Base-by-base conservation (phyloP, 2,888 invertebrate species). In the Melieria picta region DNA sequence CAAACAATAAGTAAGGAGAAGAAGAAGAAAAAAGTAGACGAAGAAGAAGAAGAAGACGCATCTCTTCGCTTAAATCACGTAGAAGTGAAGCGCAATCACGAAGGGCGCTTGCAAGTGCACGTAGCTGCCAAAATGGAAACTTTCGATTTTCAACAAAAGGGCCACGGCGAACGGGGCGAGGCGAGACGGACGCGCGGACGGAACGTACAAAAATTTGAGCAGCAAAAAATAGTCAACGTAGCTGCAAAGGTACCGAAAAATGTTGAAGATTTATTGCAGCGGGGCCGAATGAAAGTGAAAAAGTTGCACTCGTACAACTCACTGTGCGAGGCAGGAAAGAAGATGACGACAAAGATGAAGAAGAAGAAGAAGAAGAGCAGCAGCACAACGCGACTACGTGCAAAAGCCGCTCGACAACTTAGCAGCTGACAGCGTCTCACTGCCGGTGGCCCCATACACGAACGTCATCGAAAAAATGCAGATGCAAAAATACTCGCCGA, bases 271-370 rank as follows among this genome's bases (percentile, higher is more conserved):
- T 75, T 75, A 75, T 75, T 71, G 71, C 75, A 42, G 58, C 69
- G 72, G 68, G 66, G 72, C 52, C 63, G 67, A 72, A 61, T 69
- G 74, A 74, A 74, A 74, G 71, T 67, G 68, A 76, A 30, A 75
- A 76, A 74, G 16, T 70, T 74, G 67, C 69, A 58, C 58, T 30
- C n/a, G 10, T 58, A 58, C 30, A 30, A 30, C 30, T 30, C 30
- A 2, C 30, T 30, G 30, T 30, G 30, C 30, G 30, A 30, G 30
- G 30, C 30, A 30, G 30, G 30, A 30, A 30, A 30, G 30, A 30
- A 30, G 30, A 30, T 30, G 30, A 30, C 30, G 30, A 2, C 58
- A 7, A 58, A 58, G 16, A 30, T 10, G 10, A 13, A 30, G 10
- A 13, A 6, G 10, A 58, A 58, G 10, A 58, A 58, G 42, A 16